These are phyloP conservation scores for Uropetala carovei DNA, from an alignment of 2,888 invertebrate genomes.

Conservation along the genomic window DNA sequence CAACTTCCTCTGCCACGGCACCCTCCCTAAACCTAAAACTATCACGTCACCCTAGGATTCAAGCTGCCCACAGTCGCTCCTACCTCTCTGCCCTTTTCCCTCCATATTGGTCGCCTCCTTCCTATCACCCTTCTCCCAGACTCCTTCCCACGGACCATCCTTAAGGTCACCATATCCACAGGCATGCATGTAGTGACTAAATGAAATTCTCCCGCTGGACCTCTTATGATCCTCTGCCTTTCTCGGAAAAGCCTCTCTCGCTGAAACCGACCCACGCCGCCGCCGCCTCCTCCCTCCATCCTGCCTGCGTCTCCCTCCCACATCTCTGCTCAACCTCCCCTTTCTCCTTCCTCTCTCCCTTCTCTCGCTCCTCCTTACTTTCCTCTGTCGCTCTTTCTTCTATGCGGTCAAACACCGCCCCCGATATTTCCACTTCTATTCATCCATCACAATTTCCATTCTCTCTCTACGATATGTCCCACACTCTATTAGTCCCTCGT, in stretches of 20 bases:
- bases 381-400: no score
- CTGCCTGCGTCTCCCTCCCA: neutral
- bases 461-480: neutral
- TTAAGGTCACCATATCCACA: constrained; percentile 5
- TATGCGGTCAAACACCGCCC: no score
- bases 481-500: neutral
- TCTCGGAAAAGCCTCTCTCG: neutral
- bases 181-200: constrained; percentile 44
- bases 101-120: no score
- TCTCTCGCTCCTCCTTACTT: neutral
- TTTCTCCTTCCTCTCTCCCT: neutral
- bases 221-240: neutral
- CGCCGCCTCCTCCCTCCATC: neutral
- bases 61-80: neutral
- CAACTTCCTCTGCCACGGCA: no score
- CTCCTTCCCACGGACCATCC: neutral
- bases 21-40: no score
- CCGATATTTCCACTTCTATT: constrained; percentile 1
- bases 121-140: neutral
- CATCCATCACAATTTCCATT: neutral
- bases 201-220: constrained; percentile 33
- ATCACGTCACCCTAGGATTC: no score
- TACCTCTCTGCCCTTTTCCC: neutral
- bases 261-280: neutral
- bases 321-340: neutral